phyloP scores from a whole-genome alignment of 1,140 invertebrate genomes.

The Zaprionus davidi region DNA sequence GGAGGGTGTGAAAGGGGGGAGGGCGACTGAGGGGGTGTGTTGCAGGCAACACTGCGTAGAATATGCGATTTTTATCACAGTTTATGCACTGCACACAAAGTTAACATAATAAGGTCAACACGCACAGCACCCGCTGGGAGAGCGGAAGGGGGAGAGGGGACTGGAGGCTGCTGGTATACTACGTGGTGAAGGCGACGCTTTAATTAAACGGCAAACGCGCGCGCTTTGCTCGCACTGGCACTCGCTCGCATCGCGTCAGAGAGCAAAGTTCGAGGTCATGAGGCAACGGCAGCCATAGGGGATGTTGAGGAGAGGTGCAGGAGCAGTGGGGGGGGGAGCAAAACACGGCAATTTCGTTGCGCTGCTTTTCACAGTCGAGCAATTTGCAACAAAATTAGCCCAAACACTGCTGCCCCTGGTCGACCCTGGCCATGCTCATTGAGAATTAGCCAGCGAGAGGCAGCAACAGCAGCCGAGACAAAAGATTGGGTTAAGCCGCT shows the following conservation, averaged over 20 bases:
- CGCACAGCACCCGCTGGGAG: conserved; percentile 48
- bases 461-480: conserved; percentile 48
- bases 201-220: conserved; percentile 73
- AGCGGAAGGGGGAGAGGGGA: background rate
- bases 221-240: conserved; percentile 5
- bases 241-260: conserved; percentile 30
- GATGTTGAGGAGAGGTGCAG: background rate
- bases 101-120: conserved; percentile 81
- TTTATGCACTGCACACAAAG: conserved; percentile 81
- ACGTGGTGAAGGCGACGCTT: conserved; percentile 44
- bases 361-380: conserved; percentile 69
- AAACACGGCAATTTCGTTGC: conserved; percentile 54
- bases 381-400: conserved; percentile 81
- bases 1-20: background rate
- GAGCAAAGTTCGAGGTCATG: conserved; percentile 73
- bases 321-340: background rate
- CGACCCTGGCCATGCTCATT: conserved; percentile 57
- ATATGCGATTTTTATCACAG: conserved; percentile 80
- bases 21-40: background rate
- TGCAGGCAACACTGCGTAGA: conserved; percentile 54
- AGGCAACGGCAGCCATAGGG: background rate
- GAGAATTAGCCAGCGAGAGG: conserved; percentile 37
- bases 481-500: conserved; percentile 70
- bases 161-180: background rate
- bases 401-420: conserved; percentile 47